Conservation (phyloP, 2,113 vertebrate species). For the Nettapus auritus region DNA sequence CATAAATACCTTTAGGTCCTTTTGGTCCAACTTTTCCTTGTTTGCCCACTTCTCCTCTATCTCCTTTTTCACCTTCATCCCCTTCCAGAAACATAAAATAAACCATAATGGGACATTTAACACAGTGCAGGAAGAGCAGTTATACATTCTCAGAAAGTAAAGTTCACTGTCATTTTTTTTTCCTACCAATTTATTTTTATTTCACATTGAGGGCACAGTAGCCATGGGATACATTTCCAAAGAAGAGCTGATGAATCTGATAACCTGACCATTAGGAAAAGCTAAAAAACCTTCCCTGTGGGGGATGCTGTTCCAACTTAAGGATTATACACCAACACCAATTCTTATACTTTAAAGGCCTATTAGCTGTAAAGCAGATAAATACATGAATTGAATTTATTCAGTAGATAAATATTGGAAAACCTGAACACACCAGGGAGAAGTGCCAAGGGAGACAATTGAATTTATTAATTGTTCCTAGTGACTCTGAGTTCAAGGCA, state of each 20-base stretch:
- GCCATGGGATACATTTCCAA: background rate
- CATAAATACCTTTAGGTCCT: conserved; percentile 81
- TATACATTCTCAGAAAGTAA: background rate
- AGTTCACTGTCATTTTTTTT: background rate
- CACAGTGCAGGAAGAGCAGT: background rate
- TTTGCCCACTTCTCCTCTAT: conserved; percentile 82
- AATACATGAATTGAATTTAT: background rate
- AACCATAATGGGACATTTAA: background rate
- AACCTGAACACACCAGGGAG: background rate
- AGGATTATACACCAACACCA: background rate
- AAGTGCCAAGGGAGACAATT: background rate
- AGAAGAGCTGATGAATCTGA: background rate
- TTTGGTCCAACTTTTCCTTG: conserved; percentile 84
- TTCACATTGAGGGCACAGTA: background rate
- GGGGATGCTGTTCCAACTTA: background rate
- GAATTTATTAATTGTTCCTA: conserved; percentile 1
- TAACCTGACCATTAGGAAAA: background rate
- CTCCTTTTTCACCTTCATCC: conserved; percentile 82
- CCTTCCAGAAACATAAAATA: conserved; percentile 75
- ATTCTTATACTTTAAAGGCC: background rate
- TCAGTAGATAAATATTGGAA: background rate
- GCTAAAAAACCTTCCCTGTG: background rate
- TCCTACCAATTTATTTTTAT: background rate
- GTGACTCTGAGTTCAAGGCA: background rate
- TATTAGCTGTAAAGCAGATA: background rate